Evolutionary conservation across 2,888 invertebrate species (phyloP).

Genomic region (Eumerus sabulonum): DNA sequence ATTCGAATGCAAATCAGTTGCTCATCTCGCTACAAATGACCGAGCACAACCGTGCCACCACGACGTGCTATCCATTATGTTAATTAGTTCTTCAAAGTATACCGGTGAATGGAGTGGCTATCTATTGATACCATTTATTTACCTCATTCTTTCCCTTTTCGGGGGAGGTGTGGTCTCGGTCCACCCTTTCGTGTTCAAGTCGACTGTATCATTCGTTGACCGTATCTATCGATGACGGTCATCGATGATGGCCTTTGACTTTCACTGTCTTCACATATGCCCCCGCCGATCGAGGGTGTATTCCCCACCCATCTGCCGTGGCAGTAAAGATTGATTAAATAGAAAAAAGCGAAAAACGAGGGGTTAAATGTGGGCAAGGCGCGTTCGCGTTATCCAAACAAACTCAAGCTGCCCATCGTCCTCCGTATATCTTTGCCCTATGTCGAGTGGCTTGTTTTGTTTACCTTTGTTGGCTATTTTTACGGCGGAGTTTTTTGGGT

Average conservation of each 20-base stretch:
- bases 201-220: slow-evolving; percentile 63
- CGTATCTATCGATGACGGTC: slow-evolving; percentile 59
- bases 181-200: slow-evolving; percentile 63
- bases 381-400: slow-evolving; percentile 3
- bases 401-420: no score
- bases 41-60: slow-evolving; percentile 20
- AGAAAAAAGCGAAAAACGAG: no score
- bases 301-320: no score
- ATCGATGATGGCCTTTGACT: slow-evolving; percentile 65
- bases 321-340: slow-evolving; percentile 56
- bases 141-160: slow-evolving; percentile 14
- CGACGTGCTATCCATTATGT: slow-evolving; percentile 53
- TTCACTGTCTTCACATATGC: slow-evolving; percentile 29
- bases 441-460: slow-evolving; percentile 40
- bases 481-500: slow-evolving; percentile 28
- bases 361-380: slow-evolving; percentile 54
- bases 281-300: slow-evolving; percentile 11
- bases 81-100: slow-evolving; percentile 66
- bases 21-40: slow-evolving; percentile 7
- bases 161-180: slow-evolving; percentile 38
- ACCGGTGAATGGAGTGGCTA: slow-evolving; percentile 50
- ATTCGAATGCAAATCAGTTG: slow-evolving; percentile 58
- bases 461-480: slow-evolving; percentile 53
- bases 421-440: neutral
- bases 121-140: slow-evolving; percentile 45